Evolutionary conservation across 2,797 vertebrate genomes (phyloP).

Genomic region (Peromyscus eremicus): DNA sequence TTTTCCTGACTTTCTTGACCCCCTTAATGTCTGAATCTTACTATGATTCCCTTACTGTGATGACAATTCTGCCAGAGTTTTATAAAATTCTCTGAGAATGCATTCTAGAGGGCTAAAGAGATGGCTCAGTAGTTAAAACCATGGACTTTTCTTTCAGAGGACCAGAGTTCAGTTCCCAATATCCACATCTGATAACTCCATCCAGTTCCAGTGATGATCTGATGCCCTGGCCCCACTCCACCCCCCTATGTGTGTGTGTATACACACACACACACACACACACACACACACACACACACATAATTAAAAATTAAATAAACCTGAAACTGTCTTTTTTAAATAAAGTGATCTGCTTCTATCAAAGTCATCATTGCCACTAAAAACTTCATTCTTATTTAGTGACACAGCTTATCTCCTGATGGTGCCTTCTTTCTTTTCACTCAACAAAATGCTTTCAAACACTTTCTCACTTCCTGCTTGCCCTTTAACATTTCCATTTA

Average conservation of each 20-base stretch:
- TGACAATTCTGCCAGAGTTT: background rate
- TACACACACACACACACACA: background rate
- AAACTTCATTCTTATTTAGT: background rate
- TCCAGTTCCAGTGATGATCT: background rate
- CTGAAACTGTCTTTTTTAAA: background rate
- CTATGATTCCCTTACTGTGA: background rate
- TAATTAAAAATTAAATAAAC: background rate
- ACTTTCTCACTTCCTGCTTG: background rate
- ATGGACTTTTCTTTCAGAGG: background rate
- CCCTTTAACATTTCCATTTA: background rate
- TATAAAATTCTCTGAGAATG: background rate
- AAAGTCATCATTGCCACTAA: background rate
- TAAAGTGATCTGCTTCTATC: background rate
- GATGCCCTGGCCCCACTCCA: rapidly evolving
- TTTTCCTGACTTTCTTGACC: background rate
- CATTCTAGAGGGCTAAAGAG: background rate
- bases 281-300: background rate
- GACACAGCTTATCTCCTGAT: background rate
- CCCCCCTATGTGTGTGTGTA: background rate
- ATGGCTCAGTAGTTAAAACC: background rate
- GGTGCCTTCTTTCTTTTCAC: background rate
- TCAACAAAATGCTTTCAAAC: background rate
- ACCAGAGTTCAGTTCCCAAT: background rate
- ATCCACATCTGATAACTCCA: background rate
- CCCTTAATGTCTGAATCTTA: background rate